phyloP scores from a whole-genome alignment of 2,888 invertebrate species.

The Trissonchulus latispiculum region DNA sequence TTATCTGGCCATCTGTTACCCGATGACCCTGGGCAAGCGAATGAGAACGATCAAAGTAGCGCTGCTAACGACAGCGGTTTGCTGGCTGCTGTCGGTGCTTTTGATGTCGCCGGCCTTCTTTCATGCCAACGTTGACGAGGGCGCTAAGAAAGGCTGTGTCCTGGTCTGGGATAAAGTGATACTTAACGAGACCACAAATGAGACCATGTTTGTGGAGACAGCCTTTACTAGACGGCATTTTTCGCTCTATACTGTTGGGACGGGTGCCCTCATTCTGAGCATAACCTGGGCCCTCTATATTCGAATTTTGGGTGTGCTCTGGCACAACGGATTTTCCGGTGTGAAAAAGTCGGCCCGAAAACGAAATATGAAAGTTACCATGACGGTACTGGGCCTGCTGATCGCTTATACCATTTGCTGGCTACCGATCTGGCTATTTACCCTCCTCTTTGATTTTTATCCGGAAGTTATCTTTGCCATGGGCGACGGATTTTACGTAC shows the following conservation, averaged over 20 bases:
- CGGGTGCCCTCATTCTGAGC: background rate
- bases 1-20: constrained; percentile 13
- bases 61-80: background rate
- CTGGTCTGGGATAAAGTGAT: background rate
- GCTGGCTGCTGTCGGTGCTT: background rate
- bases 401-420: constrained; percentile 2
- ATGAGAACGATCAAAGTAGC: constrained; percentile 7
- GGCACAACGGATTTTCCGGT: too few relatives aligned
- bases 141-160: background rate
- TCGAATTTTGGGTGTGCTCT: background rate
- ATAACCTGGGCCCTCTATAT: constrained; percentile 13
- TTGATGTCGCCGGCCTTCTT: background rate
- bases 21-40: background rate
- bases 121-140: background rate
- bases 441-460: background rate
- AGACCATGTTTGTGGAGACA: background rate
- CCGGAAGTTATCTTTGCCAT: background rate
- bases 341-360: too few relatives aligned
- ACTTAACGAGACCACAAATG: background rate
- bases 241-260: background rate
- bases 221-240: background rate
- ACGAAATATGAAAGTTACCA: background rate
- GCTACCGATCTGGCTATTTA: constrained; percentile 1
- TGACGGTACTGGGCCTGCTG: background rate
- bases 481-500: background rate